These are phyloP conservation scores for Anthopleura xanthogrammica DNA, from an alignment of 92 coral and sea anemone species.

Conservation along the genomic window DNA sequence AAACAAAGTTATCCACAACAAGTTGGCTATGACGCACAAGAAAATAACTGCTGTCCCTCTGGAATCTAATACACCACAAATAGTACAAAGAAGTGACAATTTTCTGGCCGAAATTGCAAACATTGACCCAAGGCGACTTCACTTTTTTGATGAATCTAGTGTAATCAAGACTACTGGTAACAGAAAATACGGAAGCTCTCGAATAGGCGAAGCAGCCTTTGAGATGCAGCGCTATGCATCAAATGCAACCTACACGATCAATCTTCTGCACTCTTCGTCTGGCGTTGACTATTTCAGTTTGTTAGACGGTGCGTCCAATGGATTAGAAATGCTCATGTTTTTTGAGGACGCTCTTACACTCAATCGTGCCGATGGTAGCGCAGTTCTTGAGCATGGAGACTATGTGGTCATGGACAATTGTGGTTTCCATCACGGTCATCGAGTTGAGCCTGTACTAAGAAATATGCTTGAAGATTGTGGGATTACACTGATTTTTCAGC, in stretches of 20 bases:
- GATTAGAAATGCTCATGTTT: constrained; percentile 43
- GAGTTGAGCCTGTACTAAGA: constrained; percentile 46
- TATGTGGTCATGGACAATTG: constrained; percentile 60
- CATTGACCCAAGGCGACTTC: constrained; percentile 45
- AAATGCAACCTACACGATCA: constrained; percentile 54
- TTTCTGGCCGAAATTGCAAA: constrained; percentile 33
- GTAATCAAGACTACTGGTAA: constrained; percentile 54
- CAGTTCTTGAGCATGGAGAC: constrained; percentile 47
- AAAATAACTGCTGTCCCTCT: constrained; percentile 29
- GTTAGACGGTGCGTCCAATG: constrained; percentile 53
- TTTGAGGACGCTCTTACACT: constrained; percentile 20
- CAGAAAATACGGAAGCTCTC: constrained; percentile 54
- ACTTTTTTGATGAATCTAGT: constrained; percentile 58
- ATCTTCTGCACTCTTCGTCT: constrained; percentile 49
- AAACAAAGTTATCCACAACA: constrained; percentile 35
- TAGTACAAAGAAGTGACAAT: constrained; percentile 13
- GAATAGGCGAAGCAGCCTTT: constrained; percentile 48
- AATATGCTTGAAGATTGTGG: constrained; percentile 39
- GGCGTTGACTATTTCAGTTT: constrained; percentile 53
- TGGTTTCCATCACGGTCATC: constrained; percentile 64
- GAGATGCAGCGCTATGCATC: constrained; percentile 74
- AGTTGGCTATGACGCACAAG: constrained; percentile 39
- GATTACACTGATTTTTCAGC: constrained; percentile 14
- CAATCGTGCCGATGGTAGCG: constrained; percentile 45
- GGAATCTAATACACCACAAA: constrained; percentile 27